Percentiles rank a stretch among this genome's conserved stretches.
Conservation (phyloP, 2,888 invertebrate genomes). For the Disparrhopalites patrizii region DNA sequence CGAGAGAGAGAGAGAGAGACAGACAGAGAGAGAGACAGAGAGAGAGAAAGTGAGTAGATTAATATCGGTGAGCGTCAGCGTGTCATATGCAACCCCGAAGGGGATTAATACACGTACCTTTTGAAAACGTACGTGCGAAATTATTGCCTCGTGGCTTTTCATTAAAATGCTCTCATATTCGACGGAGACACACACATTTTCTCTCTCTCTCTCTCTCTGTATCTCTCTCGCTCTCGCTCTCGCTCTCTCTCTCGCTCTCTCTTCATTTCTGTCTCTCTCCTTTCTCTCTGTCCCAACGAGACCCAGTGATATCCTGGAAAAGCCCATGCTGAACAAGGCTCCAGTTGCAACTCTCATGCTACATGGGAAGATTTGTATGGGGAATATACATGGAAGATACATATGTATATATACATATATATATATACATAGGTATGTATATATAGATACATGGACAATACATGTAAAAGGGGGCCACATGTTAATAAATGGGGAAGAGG, state of each 20-base stretch:
- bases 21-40: constrained; percentile 13
- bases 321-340: neutral
- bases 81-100: constrained; percentile 39
- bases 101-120: constrained; percentile 41
- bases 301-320: no score
- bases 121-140: constrained; percentile 43
- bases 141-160: constrained; percentile 46
- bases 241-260: no score
- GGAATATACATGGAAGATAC: no score
- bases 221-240: no score
- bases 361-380: no score
- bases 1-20: constrained; percentile 5
- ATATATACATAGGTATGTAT: no score
- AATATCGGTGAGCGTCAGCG: constrained; percentile 40
- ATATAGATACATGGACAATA: neutral
- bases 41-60: constrained; percentile 30
- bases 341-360: neutral
- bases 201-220: no score
- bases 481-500: neutral
- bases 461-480: neutral
- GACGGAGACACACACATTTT: neutral
- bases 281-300: no score
- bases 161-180: constrained; percentile 38
- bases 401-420: neutral
- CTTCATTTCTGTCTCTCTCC: no score